Evolutionary conservation across 2,113 vertebrate species (phyloP), one percentile per base, ranked within the genome.

Genomic region (Saccopteryx bilineata): DNA sequence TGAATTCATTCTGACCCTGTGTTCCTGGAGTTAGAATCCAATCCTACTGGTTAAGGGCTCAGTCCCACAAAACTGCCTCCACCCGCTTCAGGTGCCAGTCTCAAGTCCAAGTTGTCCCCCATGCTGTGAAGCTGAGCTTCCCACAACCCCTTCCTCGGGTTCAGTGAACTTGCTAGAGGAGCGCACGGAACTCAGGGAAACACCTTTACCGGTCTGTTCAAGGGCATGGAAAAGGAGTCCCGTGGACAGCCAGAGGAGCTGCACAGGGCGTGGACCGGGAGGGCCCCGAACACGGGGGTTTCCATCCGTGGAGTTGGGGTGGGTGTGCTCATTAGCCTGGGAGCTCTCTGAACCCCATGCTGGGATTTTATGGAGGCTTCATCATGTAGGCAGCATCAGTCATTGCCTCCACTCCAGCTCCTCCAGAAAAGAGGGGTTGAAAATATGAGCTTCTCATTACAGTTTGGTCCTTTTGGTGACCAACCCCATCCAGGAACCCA

Each of bases 311-410:
- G 58, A 39, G 71, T 9, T 69, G n/a, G 65, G 50, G 13, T 54
- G 14, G 50, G 7, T n/a, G 31, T 68, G 60, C 15, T 48, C 50
- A 39, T 54, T 63, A 17, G 11, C 46, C 63, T 56, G 63, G 63
- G 28, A 54, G 74, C 39, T 12, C 65, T 50, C 65, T 2, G 8
- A 61, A 54, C 65, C 24, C 75, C 11, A 5, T n/a, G 2, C 8
- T 1, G 19, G 39, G 14, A 24, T 46, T 60, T 74, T 4, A 21
- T 11, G 78, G 86, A 58, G 33, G 60, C 19, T 10, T 50, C 21
- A 23, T 63, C 46, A 7, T 3, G 0, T 48, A 5, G 15, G 7
- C 52, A 12, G 15, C 4, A 28, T 8, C 28, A 8, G 12, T 33
- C 18, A 19, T 66, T 2, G 31, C 7, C 50, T 39, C 33, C 79